Conservation (phyloP, 2,888 invertebrate genomes). For the Notocelia uddmanniana region DNA sequence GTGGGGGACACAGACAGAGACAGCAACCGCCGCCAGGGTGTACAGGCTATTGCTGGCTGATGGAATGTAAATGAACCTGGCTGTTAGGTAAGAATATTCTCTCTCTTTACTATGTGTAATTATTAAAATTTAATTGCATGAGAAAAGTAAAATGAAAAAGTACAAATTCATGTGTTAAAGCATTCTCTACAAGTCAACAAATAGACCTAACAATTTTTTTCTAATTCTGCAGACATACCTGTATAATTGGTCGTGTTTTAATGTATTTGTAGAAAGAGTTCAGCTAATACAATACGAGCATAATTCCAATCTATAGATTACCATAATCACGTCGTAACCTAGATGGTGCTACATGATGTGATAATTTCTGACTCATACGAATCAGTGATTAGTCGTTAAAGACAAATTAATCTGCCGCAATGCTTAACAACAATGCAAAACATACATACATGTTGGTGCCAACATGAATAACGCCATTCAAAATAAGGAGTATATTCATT, state of each 20-base stretch:
- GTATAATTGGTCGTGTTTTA: no score
- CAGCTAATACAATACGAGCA: not conserved
- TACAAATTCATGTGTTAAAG: not conserved
- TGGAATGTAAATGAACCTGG: no score
- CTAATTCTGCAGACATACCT: not conserved
- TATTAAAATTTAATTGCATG: not conserved
- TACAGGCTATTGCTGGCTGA: no score
- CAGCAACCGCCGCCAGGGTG: no score
- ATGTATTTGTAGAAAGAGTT: not conserved
- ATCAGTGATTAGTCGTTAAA: slow-evolving; percentile 6
- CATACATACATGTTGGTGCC: not conserved
- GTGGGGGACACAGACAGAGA: no score
- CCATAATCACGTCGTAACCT: not conserved
- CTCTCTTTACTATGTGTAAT: no score
- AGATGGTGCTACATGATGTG: not conserved
- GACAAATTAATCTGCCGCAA: slow-evolving; percentile 17
- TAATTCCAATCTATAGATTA: not conserved
- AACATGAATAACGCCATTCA: not conserved
- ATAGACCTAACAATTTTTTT: not conserved
- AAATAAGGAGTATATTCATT: not conserved
- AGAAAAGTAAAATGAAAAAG: not conserved
- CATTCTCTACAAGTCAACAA: not conserved
- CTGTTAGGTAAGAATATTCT: no score
- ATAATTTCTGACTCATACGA: not conserved
- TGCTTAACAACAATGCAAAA: slow-evolving; percentile 39